Percentiles rank a stretch among this genome's conserved stretches.
These are phyloP conservation scores for Neogobius melanostomus DNA, from an alignment of 2,113 vertebrate species.

Conservation along the genomic window DNA sequence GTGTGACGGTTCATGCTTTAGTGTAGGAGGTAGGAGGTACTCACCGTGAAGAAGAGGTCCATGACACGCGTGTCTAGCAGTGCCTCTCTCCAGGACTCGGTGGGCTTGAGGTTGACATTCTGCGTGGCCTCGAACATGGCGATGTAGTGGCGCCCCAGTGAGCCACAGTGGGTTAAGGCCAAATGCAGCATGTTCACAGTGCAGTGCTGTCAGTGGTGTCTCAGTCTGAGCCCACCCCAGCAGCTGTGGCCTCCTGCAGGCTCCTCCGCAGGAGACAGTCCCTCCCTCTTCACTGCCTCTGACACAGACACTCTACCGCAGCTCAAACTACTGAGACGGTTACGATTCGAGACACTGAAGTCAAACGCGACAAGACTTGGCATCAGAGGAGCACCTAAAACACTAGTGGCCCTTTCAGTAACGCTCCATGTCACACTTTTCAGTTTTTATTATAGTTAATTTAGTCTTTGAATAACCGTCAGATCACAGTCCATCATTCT, in stretches of 20 bases:
- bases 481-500: too few species aligned
- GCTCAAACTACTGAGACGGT: too few species aligned
- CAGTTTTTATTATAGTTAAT: too few species aligned
- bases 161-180: slow-evolving; percentile 91
- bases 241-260: not conserved
- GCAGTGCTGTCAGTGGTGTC: slow-evolving; percentile 42
- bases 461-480: too few species aligned
- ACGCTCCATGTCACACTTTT: too few species aligned
- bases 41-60: slow-evolving; percentile 99
- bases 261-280: not conserved
- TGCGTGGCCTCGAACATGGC: slow-evolving; percentile 99
- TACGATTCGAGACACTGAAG: too few species aligned
- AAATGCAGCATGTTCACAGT: slow-evolving; percentile 81
- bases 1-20: too few species aligned
- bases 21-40: slow-evolving; percentile 52
- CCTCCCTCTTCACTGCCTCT: not conserved
- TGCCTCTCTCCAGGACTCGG: slow-evolving; percentile 96
- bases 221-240: slow-evolving; percentile 26
- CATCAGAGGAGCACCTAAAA: too few species aligned
- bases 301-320: too few species aligned
- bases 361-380: too few species aligned
- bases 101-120: slow-evolving; percentile 97
- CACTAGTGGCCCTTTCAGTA: too few species aligned
- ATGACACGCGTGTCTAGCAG: slow-evolving; percentile 97
- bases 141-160: slow-evolving; percentile 99